These are phyloP conservation scores for Tetranychus truncatus DNA, from an alignment of 2,888 invertebrate genomes.

Conservation along the genomic window DNA sequence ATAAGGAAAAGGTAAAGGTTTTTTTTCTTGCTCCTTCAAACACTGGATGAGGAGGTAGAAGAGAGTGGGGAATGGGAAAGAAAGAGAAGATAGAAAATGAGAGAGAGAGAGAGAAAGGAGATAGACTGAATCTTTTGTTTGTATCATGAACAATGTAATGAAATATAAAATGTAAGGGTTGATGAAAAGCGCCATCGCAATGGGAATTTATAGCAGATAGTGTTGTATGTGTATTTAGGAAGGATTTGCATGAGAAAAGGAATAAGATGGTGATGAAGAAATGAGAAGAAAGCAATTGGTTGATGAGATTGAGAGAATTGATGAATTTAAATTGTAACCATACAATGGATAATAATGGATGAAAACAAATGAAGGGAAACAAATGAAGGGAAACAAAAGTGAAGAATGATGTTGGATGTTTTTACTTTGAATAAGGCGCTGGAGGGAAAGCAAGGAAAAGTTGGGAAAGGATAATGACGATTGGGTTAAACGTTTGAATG, in stretches of 20 bases:
- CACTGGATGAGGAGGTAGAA: background rate
- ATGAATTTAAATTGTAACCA: background rate
- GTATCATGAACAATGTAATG: background rate
- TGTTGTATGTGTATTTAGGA: no score
- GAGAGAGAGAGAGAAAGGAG: background rate
- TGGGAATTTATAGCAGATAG: background rate
- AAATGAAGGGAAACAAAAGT: background rate
- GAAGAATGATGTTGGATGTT: background rate
- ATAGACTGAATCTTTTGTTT: background rate
- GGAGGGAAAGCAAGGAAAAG: background rate
- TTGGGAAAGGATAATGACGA: background rate
- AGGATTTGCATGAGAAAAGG: background rate
- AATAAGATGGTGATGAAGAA: background rate
- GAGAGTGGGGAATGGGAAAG: background rate
- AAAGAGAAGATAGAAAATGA: background rate
- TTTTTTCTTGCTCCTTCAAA: background rate
- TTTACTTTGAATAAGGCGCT: background rate
- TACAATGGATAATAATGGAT: background rate
- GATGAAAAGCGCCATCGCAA: background rate
- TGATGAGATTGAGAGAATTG: background rate
- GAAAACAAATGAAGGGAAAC: background rate
- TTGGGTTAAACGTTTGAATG: background rate
- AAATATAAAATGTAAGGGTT: background rate
- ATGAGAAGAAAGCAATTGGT: no score
- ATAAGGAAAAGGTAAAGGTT: background rate